Percentiles rank a stretch among this genome's conserved stretches.
These are phyloP conservation scores for Nomada fabriciana DNA, from an alignment of 2,888 invertebrate genomes.

Conservation along the genomic window DNA sequence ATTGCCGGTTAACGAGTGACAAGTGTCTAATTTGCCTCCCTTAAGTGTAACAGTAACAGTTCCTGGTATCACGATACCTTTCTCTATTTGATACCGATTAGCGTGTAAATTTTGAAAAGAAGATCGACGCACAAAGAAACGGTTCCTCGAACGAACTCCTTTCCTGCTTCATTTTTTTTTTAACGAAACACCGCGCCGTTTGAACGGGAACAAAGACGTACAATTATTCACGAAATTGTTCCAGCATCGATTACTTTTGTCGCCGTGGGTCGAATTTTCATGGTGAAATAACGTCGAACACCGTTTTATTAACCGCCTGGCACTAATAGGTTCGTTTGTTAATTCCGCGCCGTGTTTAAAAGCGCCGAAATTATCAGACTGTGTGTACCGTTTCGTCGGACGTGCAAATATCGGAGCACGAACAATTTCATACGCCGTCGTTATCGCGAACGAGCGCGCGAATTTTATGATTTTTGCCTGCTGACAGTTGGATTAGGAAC, in stretches of 20 bases:
- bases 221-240: slow-evolving; percentile 19
- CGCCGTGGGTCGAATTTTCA: background rate
- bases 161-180: background rate
- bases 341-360: slow-evolving; percentile 27
- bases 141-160: no score
- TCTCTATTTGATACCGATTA: background rate
- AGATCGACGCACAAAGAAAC: background rate
- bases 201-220: background rate
- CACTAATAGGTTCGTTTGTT: slow-evolving; percentile 10
- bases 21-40: slow-evolving; percentile 67
- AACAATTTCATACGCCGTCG: background rate
- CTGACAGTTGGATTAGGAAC: background rate
- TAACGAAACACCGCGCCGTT: background rate
- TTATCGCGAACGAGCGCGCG: background rate
- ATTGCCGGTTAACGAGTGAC: slow-evolving; percentile 70
- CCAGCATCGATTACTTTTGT: background rate
- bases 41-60: slow-evolving; percentile 21
- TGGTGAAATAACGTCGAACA: background rate
- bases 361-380: slow-evolving; percentile 19
- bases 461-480: slow-evolving; percentile 4
- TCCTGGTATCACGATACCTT: slow-evolving; percentile 45
- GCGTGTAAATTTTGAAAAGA: slow-evolving; percentile 7
- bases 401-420: background rate
- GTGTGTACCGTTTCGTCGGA: background rate
- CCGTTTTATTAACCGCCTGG: slow-evolving; percentile 27